These are phyloP conservation scores for Crenuchus spilurus DNA, from an alignment of 2,797 vertebrate species.

Conservation along the genomic window DNA sequence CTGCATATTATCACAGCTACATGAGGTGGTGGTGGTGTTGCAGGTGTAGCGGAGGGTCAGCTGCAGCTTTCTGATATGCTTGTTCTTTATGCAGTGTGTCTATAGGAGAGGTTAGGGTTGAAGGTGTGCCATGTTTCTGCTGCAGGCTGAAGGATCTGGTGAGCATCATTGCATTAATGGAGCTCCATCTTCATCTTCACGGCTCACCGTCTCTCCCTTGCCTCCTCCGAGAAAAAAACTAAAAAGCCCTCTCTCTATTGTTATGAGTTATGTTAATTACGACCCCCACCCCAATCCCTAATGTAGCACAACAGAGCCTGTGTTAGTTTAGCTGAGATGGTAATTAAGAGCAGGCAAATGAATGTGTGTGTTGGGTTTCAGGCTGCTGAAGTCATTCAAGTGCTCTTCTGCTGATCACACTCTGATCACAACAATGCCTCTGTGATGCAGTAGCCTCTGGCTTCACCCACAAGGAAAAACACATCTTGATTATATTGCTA, in stretches of 20 bases:
- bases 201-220: slow-evolving; percentile 46
- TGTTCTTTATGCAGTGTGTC: slow-evolving; percentile 30
- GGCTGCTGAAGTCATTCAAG: slow-evolving; percentile 50
- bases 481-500: not conserved
- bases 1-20: slow-evolving; percentile 17
- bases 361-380: slow-evolving; percentile 55
- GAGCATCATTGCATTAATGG: slow-evolving; percentile 49
- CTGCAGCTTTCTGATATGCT: slow-evolving; percentile 38
- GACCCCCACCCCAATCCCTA: slow-evolving; percentile 39
- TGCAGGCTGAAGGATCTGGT: slow-evolving; percentile 46
- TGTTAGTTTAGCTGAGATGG: slow-evolving; percentile 61
- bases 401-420: slow-evolving; percentile 54
- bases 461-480: not conserved
- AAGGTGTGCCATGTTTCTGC: slow-evolving; percentile 8
- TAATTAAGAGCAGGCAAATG: slow-evolving; percentile 61
- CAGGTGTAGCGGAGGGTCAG: slow-evolving; percentile 16
- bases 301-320: slow-evolving; percentile 52
- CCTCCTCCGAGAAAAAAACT: slow-evolving; percentile 27
- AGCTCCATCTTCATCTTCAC: slow-evolving; percentile 52
- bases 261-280: slow-evolving; percentile 58
- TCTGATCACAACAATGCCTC: slow-evolving; percentile 34
- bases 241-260: slow-evolving; percentile 49
- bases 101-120: slow-evolving; percentile 20
- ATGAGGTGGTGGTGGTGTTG: slow-evolving; percentile 33
- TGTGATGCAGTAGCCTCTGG: slow-evolving; percentile 29